Evolutionary conservation across 2,113 vertebrate species (phyloP).

Genomic region (Psophia crepitans): DNA sequence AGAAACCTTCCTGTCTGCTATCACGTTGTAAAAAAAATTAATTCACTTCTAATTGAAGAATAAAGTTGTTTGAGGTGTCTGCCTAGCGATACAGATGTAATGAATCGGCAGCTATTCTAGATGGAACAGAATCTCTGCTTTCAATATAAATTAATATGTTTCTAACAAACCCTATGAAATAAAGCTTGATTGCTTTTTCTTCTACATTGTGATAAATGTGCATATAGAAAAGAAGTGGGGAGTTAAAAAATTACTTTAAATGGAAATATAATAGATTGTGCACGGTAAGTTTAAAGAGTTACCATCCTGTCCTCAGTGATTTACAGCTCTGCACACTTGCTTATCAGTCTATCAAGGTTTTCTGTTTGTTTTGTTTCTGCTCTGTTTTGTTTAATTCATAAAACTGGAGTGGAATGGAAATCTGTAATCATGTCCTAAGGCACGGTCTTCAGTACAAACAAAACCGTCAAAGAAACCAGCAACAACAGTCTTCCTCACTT

Average conservation of each 20-base stretch:
- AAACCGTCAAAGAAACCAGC: background rate
- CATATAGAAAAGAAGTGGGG: background rate
- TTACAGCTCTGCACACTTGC: background rate
- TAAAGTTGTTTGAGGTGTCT: background rate
- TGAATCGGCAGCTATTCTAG: background rate
- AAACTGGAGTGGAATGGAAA: background rate
- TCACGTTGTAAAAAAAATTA: background rate
- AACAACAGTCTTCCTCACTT: background rate
- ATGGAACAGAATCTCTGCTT: background rate
- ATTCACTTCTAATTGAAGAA: slow-evolving; percentile 9
- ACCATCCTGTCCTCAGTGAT: background rate
- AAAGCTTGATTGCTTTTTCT: slow-evolving; percentile 5
- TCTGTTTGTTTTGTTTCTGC: background rate
- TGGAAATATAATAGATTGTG: slow-evolving; percentile 3
- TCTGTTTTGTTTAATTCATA: slow-evolving; percentile 39
- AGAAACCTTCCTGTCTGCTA: background rate
- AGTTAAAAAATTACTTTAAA: background rate
- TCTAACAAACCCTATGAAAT: background rate
- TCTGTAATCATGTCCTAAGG: background rate
- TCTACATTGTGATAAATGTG: background rate
- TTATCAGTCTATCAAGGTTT: slow-evolving; percentile 21
- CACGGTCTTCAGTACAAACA: background rate
- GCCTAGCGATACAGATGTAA: slow-evolving; percentile 13
- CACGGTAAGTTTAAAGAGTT: background rate
- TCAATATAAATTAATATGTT: slow-evolving; percentile 16